Conservation (phyloP, 2,113 vertebrate species). For the Crotalus horridus region DNA sequence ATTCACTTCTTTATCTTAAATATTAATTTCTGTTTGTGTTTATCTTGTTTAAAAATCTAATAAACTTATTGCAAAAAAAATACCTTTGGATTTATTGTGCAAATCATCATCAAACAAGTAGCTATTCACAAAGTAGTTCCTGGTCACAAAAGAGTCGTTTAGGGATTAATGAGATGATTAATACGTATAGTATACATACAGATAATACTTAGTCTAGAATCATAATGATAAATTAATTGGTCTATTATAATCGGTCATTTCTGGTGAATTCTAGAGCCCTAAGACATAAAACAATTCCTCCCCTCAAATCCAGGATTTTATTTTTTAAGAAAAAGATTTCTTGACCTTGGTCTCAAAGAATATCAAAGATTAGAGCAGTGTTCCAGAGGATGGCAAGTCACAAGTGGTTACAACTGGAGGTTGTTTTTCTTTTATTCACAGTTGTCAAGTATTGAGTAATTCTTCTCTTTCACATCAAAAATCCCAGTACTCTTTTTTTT, state of each 20-base stretch:
- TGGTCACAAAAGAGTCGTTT: background rate
- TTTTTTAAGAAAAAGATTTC: background rate
- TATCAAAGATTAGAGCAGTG: background rate
- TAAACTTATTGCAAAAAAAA: background rate
- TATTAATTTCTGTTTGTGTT: background rate
- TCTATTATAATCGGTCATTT: background rate
- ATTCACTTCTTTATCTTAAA: background rate
- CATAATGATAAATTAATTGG: background rate
- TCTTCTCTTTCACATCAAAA: background rate
- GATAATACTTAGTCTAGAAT: background rate
- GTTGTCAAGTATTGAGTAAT: background rate
- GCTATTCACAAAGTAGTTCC: background rate
- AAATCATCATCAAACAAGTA: background rate
- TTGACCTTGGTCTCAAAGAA: background rate
- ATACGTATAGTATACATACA: background rate
- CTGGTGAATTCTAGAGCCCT: background rate
- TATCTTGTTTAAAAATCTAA: background rate
- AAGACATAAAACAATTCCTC: background rate
- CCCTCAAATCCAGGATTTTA: background rate
- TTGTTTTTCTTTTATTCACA: background rate
- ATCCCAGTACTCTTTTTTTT: background rate
- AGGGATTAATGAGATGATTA: background rate
- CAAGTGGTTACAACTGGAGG: background rate
- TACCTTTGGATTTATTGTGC: background rate
- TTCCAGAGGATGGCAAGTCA: background rate